Evolutionary conservation across 2,113 vertebrate species (phyloP), one percentile per base, ranked within the genome.

Genomic region (Odocoileus virginianus): DNA sequence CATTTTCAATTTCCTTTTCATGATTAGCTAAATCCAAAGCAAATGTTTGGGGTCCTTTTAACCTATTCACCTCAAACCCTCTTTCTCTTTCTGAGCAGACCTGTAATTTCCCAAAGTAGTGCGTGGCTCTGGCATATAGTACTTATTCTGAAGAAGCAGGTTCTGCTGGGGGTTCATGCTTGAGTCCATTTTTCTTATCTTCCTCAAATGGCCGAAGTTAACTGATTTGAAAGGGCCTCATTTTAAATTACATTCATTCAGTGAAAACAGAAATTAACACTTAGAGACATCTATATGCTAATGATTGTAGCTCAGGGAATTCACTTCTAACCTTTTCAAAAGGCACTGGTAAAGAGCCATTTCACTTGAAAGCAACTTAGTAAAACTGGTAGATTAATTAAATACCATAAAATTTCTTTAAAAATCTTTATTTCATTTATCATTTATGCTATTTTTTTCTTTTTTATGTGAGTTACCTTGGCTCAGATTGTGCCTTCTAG

Each of bases 191-290:
- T 98, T 98, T 98, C 98, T 99, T 99, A 98, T 98, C 98, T 99
- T 98, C 97, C 97, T 98, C 96, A 99, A 98, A 99, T 99, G 98
- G 96, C 98, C 98, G 60, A 99, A 99, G 98, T 99, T 99, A 99
- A 98, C 98, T 98, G 98, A 99, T 99, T 99, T 99, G 98, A 99
- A 99, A 99, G 98, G 97, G 97, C 98, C 98, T 99, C 98, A 98
- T 99, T 99, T 99, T 98, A 98, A 99, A 98, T 99, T 99, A 98
- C 98, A 99, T 99, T 99, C 98, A 98, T 99, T 99, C 98, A 99
- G 97, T 98, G 98, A 99, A 99, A 99, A 99, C 98, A 99, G 98
- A 99, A 99, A 98, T 99, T 99, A 99, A 99, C 98, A 99, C 99
- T 99, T 98, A 98, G 98, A 99, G 98, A 99, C 98, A 99, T 99